These are phyloP conservation scores for Delia radicum DNA, from an alignment of 1,140 invertebrate species.

Conservation along the genomic window DNA sequence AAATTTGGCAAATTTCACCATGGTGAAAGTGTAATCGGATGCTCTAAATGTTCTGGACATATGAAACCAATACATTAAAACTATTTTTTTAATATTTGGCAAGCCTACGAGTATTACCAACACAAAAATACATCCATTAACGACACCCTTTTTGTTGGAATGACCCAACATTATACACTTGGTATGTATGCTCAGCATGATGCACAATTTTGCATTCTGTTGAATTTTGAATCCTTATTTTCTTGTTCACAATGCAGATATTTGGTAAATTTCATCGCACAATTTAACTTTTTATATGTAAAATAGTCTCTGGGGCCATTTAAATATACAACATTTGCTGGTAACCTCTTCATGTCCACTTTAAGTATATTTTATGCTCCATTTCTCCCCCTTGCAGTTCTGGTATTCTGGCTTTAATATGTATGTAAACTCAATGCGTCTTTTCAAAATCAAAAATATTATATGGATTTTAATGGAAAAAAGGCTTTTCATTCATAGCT, in stretches of 20 bases:
- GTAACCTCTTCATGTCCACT: not conserved
- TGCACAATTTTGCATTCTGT: not conserved
- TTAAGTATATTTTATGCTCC: not conserved
- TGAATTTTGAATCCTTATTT: not conserved
- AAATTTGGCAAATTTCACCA: too few relatives aligned
- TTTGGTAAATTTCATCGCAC: slow-evolving; percentile 11
- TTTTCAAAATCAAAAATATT: slow-evolving; percentile 22
- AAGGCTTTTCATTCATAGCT: not conserved
- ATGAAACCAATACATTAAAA: too few relatives aligned
- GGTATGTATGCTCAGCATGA: not conserved
- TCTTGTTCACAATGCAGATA: slow-evolving; percentile 14
- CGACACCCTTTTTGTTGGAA: too few relatives aligned
- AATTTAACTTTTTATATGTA: slow-evolving; percentile 21
- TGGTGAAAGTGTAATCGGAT: too few relatives aligned
- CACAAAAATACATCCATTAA: too few relatives aligned
- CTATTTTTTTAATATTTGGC: too few relatives aligned
- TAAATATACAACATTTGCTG: not conserved
- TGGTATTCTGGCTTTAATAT: too few relatives aligned
- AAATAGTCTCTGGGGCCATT: slow-evolving; percentile 1
- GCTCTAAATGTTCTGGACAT: too few relatives aligned
- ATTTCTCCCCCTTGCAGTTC: not conserved
- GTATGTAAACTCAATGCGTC: slow-evolving; percentile 16
- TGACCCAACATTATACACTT: too few relatives aligned
- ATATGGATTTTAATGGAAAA: slow-evolving; percentile 16
- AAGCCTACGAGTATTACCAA: too few relatives aligned